These are phyloP conservation scores for Clusia tigrina DNA, from an alignment of 2,888 invertebrate species.

Conservation along the genomic window DNA sequence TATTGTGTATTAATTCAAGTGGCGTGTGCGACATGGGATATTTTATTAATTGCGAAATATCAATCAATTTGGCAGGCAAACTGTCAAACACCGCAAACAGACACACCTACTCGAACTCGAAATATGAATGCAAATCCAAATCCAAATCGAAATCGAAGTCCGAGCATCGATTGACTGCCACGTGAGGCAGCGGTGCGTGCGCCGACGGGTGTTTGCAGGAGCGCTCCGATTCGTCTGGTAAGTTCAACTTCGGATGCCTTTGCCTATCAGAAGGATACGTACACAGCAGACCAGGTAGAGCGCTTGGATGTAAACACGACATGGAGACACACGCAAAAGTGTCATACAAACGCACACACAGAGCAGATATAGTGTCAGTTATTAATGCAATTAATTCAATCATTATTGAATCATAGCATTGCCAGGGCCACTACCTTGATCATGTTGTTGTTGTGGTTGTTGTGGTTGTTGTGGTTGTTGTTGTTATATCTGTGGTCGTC, in stretches of 20 bases:
- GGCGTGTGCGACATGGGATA: background rate
- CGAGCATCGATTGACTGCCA: no score
- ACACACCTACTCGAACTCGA: background rate
- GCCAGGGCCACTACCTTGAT: slow-evolving; percentile 23
- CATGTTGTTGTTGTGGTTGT: no score
- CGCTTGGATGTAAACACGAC: no score
- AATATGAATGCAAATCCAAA: background rate
- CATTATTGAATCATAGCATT: slow-evolving; percentile 63
- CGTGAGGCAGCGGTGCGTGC: background rate
- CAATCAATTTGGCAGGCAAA: slow-evolving; percentile 7
- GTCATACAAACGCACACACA: slow-evolving; percentile 7
- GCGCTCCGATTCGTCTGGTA: no score
- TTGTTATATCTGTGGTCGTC: background rate
- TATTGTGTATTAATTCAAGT: slow-evolving; percentile 6
- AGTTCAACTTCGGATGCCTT: no score
- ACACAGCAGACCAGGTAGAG: no score
- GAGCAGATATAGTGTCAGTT: slow-evolving; percentile 59
- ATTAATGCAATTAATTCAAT: slow-evolving; percentile 65
- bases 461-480: no score
- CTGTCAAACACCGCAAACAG: background rate
- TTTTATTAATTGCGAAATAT: slow-evolving; percentile 7
- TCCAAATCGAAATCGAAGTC: slow-evolving; percentile 2
- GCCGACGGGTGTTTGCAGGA: background rate
- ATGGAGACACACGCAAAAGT: no score
- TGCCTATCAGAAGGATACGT: no score